Evolutionary conservation across 1,140 invertebrate species (phyloP).

Genomic region (Kradibia gibbosae): DNA sequence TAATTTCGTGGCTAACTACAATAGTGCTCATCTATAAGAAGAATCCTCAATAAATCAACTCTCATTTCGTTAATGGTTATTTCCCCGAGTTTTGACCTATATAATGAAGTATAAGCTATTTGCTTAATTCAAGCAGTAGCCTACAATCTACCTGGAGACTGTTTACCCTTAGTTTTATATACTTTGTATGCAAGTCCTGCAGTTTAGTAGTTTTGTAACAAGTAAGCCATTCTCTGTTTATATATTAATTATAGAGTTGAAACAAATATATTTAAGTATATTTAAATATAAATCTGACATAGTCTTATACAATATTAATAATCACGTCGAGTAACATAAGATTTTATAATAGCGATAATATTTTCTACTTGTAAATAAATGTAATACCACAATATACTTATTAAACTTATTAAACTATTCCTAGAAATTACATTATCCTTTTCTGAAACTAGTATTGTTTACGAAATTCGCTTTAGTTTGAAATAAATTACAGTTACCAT

Average conservation of each 20-base stretch:
- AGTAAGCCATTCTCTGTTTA: conserved; percentile 55
- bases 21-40: neutral
- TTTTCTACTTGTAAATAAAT: too few relatives aligned
- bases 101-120: neutral
- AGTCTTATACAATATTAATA: too few relatives aligned
- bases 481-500: neutral
- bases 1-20: conserved; percentile 9
- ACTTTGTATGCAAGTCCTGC: conserved; percentile 55
- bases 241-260: conserved; percentile 53
- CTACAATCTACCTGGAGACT: neutral
- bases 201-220: conserved; percentile 59
- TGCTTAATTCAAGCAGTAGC: conserved; percentile 37
- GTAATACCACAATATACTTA: too few relatives aligned
- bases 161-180: conserved; percentile 8
- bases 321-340: too few relatives aligned
- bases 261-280: too few relatives aligned
- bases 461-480: neutral
- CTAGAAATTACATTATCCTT: too few relatives aligned
- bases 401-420: too few relatives aligned
- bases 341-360: too few relatives aligned
- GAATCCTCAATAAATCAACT: conserved; percentile 44
- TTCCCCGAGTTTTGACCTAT: too few relatives aligned
- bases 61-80: conserved; percentile 43
- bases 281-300: too few relatives aligned
- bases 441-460: neutral